Percentiles rank a stretch among this genome's conserved stretches.
Evolutionary conservation across 2,797 vertebrate genomes (phyloP).

Genomic region (Morus bassanus): DNA sequence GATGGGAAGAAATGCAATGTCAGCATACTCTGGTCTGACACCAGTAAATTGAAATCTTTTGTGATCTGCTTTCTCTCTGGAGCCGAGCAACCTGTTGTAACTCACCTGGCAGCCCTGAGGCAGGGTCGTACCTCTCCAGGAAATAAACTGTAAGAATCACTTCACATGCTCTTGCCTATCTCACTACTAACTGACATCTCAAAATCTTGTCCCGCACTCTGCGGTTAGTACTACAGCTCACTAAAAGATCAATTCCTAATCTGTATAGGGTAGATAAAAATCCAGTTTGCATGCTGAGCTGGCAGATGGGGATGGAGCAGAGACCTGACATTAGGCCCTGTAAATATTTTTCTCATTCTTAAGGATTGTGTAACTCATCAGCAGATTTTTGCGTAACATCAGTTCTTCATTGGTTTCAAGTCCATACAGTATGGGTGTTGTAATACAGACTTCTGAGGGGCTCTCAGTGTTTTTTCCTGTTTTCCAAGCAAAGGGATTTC

Average conservation of each 20-base stretch:
- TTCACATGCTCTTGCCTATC: not conserved
- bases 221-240: not conserved
- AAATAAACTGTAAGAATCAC: not conserved
- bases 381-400: not conserved
- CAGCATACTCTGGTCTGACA: not conserved
- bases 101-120: not conserved
- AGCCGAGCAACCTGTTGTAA: not conserved
- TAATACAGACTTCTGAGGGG: not conserved
- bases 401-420: slow-evolving; percentile 25
- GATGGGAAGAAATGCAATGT: not conserved
- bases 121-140: not conserved
- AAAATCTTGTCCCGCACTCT: not conserved
- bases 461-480: slow-evolving; percentile 38
- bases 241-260: not conserved
- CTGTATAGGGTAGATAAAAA: not conserved
- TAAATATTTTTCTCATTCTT: not conserved
- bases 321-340: not conserved
- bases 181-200: not conserved
- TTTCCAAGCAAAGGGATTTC: slow-evolving; percentile 36
- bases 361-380: not conserved
- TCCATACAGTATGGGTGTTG: not conserved
- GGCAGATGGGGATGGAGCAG: not conserved
- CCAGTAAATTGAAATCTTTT: not conserved
- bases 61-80: not conserved
- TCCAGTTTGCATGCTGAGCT: not conserved